These are phyloP conservation scores for Drosophila acutilabella DNA, from an alignment of 2,888 invertebrate genomes.

Conservation along the genomic window DNA sequence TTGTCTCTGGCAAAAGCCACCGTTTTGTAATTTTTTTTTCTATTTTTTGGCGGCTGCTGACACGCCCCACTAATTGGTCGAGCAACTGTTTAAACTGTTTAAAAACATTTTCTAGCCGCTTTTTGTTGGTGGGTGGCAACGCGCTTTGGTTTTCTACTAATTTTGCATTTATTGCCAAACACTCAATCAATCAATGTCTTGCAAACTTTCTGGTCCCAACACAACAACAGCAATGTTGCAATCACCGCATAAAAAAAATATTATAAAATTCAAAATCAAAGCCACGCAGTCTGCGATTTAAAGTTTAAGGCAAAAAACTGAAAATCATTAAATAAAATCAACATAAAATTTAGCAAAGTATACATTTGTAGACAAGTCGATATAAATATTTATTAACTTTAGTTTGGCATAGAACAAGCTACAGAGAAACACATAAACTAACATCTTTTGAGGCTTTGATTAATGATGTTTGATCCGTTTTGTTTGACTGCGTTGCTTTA, in stretches of 20 bases:
- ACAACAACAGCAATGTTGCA: slow-evolving; percentile 50
- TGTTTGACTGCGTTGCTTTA: slow-evolving; percentile 62
- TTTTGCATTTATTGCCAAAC: slow-evolving; percentile 76
- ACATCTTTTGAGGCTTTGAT: slow-evolving; percentile 55
- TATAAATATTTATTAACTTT: slow-evolving; percentile 26
- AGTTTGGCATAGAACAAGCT: slow-evolving; percentile 13
- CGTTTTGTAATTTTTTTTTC: slow-evolving; percentile 36
- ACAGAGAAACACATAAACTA: slow-evolving; percentile 44
- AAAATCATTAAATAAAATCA: slow-evolving; percentile 29
- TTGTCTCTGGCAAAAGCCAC: slow-evolving; percentile 55
- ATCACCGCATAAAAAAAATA: slow-evolving; percentile 17
- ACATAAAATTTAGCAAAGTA: slow-evolving; percentile 26
- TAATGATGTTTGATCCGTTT: slow-evolving; percentile 63
- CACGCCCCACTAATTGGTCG: slow-evolving; percentile 75
- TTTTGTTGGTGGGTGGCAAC: slow-evolving; percentile 72
- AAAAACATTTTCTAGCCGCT: slow-evolving; percentile 18
- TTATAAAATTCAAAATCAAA: slow-evolving; percentile 42
- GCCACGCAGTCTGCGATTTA: slow-evolving; percentile 55
- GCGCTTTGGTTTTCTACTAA: slow-evolving; percentile 54
- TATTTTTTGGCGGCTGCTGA: slow-evolving; percentile 31
- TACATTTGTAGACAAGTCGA: slow-evolving; percentile 16
- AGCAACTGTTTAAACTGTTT: slow-evolving; percentile 55
- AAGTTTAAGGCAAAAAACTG: background rate
- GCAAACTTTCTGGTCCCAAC: background rate
- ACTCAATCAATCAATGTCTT: slow-evolving; percentile 79